Evolutionary conservation across 2,797 vertebrate genomes (phyloP).

Genomic region (Percopsis omiscomaycus): DNA sequence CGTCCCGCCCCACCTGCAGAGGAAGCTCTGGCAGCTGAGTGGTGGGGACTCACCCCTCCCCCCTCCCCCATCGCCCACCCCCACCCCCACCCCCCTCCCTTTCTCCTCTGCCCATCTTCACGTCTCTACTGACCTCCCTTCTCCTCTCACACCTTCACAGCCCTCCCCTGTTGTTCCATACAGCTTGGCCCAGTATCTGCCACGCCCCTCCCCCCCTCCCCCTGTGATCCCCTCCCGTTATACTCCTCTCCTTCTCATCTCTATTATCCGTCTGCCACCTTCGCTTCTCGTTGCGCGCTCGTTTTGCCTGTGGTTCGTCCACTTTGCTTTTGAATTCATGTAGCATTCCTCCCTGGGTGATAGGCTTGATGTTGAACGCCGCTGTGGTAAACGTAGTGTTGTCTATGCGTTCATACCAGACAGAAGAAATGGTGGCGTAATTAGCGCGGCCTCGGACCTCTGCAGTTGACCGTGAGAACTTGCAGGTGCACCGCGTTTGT

Average conservation of each 20-base stretch:
- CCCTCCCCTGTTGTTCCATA: slow-evolving; percentile 57
- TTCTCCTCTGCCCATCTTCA: slow-evolving; percentile 61
- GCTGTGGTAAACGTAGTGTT: slow-evolving; percentile 42
- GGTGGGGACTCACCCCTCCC: slow-evolving; percentile 60
- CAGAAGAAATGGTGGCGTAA: slow-evolving; percentile 57
- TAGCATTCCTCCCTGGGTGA: slow-evolving; percentile 27
- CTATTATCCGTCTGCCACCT: slow-evolving; percentile 1
- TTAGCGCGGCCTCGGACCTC: slow-evolving; percentile 65
- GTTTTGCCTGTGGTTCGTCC: slow-evolving; percentile 1
- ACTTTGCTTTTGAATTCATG: slow-evolving; percentile 29
- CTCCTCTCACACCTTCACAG: slow-evolving; percentile 69
- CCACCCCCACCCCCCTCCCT: slow-evolving; percentile 17
- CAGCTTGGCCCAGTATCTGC: slow-evolving; percentile 63
- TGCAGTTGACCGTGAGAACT: slow-evolving; percentile 47
- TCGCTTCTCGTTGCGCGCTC: slow-evolving; percentile 8
- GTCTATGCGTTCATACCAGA: slow-evolving; percentile 49
- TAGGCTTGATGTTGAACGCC: slow-evolving; percentile 13
- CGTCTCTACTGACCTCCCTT: slow-evolving; percentile 72
- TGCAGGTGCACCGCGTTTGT: slow-evolving; percentile 34
- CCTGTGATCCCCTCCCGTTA: slow-evolving; percentile 49
- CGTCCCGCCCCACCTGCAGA: slow-evolving; percentile 83
- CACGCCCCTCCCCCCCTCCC: slow-evolving; percentile 35
- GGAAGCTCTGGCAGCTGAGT: slow-evolving; percentile 85
- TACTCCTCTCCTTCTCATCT: slow-evolving; percentile 38
- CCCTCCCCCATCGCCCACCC: background rate